A percentile compares a stretch with the other conserved stretches of the same genome.
Conservation (phyloP, 2,888 invertebrate genomes). For the Sphaerophoria rueppellii region DNA sequence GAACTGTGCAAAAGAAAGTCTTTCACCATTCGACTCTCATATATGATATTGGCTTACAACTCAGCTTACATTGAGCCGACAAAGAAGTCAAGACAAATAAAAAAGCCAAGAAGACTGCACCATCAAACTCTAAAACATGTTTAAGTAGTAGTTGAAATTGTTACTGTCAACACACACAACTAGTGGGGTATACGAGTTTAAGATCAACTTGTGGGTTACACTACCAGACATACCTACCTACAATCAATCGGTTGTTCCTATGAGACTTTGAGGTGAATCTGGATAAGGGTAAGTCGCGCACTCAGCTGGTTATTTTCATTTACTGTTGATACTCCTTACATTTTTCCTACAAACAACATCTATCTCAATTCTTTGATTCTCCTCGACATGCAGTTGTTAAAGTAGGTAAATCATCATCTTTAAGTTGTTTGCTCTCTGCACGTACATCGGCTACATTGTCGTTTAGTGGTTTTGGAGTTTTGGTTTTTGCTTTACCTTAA, state of each 20-base stretch:
- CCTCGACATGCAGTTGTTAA: conserved; percentile 46
- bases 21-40: conserved; percentile 65
- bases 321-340: conserved; percentile 60
- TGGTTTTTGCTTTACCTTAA: conserved; percentile 13
- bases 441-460: conserved; percentile 47
- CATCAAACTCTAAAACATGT: not conserved
- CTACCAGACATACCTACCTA: conserved; percentile 28
- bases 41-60: conserved; percentile 50
- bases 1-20: conserved; percentile 73
- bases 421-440: conserved; percentile 63
- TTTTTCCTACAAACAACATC: conserved; percentile 50
- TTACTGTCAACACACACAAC: conserved; percentile 7
- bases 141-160: conserved; percentile 9
- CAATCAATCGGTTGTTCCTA: conserved; percentile 36
- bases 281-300: conserved; percentile 68
- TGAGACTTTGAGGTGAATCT: conserved; percentile 61
- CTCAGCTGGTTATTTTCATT: not conserved
- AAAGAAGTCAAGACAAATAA: conserved; percentile 41
- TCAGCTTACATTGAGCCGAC: conserved; percentile 53
- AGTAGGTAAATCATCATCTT: conserved; percentile 71
- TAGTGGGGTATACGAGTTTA: conserved; percentile 41
- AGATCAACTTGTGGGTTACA: conserved; percentile 56
- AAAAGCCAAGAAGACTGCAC: conserved; percentile 2
- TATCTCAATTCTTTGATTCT: conserved; percentile 1
- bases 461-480: conserved; percentile 42